Evolutionary conservation across 1,140 invertebrate species (phyloP).

Genomic region (Laodelphax striatellus): DNA sequence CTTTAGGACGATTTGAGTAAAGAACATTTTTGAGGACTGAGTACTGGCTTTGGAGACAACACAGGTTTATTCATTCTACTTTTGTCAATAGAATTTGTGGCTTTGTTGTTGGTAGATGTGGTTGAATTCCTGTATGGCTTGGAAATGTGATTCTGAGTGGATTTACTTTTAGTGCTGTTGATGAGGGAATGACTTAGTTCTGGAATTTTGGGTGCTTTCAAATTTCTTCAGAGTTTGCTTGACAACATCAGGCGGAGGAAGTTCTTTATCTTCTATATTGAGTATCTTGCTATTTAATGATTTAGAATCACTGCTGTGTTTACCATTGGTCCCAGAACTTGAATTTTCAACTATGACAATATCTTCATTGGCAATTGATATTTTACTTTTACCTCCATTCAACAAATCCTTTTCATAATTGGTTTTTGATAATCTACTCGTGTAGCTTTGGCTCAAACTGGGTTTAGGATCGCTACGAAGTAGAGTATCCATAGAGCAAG

Average conservation of each 20-base stretch:
- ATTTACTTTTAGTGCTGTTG: not conserved
- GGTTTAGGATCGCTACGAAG: slow-evolving; percentile 42
- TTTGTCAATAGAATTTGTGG: not conserved
- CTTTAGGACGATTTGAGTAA: not conserved
- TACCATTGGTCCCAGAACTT: not conserved
- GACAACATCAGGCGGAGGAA: slow-evolving; percentile 74
- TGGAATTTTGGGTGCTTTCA: slow-evolving; percentile 39
- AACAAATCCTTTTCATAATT: not conserved
- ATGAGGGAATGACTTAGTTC: slow-evolving; percentile 6
- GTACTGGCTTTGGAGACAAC: slow-evolving; percentile 19
- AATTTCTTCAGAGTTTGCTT: slow-evolving; percentile 74
- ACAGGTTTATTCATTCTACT: slow-evolving; percentile 16
- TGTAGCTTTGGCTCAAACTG: not conserved
- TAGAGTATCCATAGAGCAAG: slow-evolving; percentile 69
- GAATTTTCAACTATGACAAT: slow-evolving; percentile 33
- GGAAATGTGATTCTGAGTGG: not conserved
- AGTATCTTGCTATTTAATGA: not conserved
- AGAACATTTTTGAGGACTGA: slow-evolving; percentile 15
- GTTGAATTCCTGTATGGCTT: not conserved
- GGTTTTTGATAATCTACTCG: no score
- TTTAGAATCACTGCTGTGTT: not conserved
- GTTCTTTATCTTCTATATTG: slow-evolving; percentile 64
- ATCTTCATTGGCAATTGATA: slow-evolving; percentile 31
- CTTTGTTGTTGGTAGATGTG: not conserved
- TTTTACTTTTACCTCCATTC: not conserved